Conservation (phyloP, 2,113 vertebrate genomes). For the Glaucidium brasilianum region DNA sequence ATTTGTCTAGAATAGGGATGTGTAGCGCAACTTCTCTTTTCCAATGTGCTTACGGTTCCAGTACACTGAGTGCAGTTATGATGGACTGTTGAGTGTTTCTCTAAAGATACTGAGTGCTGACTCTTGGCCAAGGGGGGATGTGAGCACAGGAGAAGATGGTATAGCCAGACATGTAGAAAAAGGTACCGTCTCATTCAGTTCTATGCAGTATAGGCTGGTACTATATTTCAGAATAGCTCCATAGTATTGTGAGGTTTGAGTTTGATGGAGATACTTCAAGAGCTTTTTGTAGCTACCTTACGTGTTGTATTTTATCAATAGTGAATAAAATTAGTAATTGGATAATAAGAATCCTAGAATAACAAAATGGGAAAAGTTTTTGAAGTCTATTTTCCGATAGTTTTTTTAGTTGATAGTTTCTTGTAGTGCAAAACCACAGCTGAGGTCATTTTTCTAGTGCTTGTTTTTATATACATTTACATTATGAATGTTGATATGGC, state of each 20-base stretch:
- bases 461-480: neutral
- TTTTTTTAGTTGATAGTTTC: neutral
- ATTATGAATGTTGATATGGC: neutral
- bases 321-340: neutral
- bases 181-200: neutral
- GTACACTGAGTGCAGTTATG: neutral
- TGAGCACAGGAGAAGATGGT: neutral
- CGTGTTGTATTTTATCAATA: neutral
- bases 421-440: neutral
- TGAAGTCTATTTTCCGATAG: neutral
- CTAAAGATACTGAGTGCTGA: neutral
- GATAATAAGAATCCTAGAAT: neutral
- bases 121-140: neutral
- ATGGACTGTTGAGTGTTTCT: neutral
- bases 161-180: neutral
- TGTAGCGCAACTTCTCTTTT: neutral
- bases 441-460: neutral
- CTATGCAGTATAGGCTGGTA: neutral
- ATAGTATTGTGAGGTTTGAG: neutral
- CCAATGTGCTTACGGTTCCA: fast-evolving
- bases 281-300: neutral
- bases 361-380: neutral
- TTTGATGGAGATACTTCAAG: neutral
- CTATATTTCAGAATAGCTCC: neutral
- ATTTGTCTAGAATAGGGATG: neutral